Conservation (phyloP, 2,888 invertebrate species). For the Galerucella nymphaeae region DNA sequence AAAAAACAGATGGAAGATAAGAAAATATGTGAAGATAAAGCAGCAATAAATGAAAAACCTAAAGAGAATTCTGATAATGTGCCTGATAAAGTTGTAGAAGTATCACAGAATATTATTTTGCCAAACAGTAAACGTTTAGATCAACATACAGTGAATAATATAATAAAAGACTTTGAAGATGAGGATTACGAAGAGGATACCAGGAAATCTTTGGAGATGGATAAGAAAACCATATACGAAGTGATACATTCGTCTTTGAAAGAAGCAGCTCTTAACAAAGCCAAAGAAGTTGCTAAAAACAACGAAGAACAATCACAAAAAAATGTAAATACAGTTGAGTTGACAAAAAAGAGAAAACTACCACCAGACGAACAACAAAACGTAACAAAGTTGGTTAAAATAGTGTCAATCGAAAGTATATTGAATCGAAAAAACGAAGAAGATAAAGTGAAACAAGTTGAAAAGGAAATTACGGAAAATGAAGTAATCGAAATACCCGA, state of each 20-base stretch:
- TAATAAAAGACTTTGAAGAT: slow-evolving; percentile 17
- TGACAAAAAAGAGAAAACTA: slow-evolving; percentile 47
- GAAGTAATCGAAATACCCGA: slow-evolving; percentile 9
- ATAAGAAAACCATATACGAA: slow-evolving; percentile 51
- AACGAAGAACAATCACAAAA: not conserved
- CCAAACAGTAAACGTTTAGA: not conserved
- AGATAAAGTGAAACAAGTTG: slow-evolving; percentile 16
- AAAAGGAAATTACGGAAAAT: not conserved
- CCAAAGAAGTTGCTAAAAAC: not conserved
- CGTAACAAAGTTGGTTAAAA: slow-evolving; percentile 49
- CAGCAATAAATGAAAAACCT: not conserved
- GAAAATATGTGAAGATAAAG: not conserved
- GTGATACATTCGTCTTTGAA: slow-evolving; percentile 56
- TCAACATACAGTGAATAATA: not conserved
- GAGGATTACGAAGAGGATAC: slow-evolving; percentile 10
- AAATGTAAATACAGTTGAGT: not conserved
- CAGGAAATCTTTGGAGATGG: slow-evolving; percentile 26
- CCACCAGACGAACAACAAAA: slow-evolving; percentile 24
- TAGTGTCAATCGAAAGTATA: slow-evolving; percentile 51
- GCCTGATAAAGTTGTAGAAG: not conserved
- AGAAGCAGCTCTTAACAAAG: not conserved
- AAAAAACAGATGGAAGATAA: not conserved
- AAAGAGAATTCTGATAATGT: not conserved
- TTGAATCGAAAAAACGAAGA: slow-evolving; percentile 44
- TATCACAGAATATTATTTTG: not conserved